A percentile compares a stretch with the other conserved stretches of the same genome.
Evolutionary conservation across 2,797 vertebrate genomes (phyloP).

Genomic region (Acestrorhynchus altus): DNA sequence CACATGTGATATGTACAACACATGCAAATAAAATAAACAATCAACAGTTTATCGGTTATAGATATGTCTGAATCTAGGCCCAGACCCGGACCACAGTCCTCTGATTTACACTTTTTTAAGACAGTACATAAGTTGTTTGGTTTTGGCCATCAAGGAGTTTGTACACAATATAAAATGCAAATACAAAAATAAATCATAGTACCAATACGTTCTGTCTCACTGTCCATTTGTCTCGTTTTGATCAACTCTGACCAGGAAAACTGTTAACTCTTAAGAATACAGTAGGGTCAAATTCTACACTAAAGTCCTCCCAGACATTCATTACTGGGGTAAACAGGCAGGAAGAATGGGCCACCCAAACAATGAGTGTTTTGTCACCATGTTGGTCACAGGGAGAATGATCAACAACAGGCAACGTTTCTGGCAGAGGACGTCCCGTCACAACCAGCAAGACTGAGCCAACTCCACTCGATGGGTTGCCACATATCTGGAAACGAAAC

Average conservation of each 20-base stretch:
- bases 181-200: background rate
- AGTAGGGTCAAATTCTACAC: conserved; percentile 31
- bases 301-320: conserved; percentile 23
- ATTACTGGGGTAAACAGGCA: conserved; percentile 33
- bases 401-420: conserved; percentile 37
- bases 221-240: background rate
- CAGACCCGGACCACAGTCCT: too few species aligned
- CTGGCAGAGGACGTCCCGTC: conserved; percentile 34
- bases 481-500: background rate
- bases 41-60: too few species aligned
- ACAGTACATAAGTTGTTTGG: too few species aligned
- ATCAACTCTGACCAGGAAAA: too few species aligned
- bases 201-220: background rate
- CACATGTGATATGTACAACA: too few species aligned
- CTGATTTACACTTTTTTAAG: too few species aligned
- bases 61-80: too few species aligned
- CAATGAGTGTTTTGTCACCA: conserved; percentile 47
- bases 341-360: conserved; percentile 27
- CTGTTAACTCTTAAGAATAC: conserved; percentile 33
- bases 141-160: too few species aligned
- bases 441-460: background rate
- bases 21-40: too few species aligned
- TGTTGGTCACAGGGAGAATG: conserved; percentile 29
- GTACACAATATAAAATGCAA: too few species aligned
- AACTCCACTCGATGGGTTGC: background rate